phyloP scores from a whole-genome alignment of 2,113 vertebrate species.

The Eretmochelys imbricata region DNA sequence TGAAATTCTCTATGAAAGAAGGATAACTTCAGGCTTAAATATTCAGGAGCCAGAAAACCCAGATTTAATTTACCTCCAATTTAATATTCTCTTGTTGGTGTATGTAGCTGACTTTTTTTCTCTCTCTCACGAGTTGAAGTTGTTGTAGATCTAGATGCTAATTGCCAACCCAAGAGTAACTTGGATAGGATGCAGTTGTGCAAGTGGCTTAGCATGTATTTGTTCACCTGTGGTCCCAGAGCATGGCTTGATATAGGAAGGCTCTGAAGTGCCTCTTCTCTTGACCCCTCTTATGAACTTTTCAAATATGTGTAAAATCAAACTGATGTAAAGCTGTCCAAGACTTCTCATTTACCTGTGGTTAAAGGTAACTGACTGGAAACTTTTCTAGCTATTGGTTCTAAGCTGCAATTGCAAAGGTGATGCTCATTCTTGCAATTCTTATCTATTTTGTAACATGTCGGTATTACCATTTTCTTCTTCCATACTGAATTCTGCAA shows the following conservation, averaged over 20 bases:
- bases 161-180: background rate
- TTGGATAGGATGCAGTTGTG: background rate
- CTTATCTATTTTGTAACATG: background rate
- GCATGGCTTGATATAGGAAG: background rate
- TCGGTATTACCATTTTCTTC: background rate
- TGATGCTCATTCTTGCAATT: background rate
- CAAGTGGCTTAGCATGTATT: background rate
- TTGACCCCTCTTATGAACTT: background rate
- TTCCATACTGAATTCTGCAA: accelerated
- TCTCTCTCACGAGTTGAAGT: background rate
- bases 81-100: background rate
- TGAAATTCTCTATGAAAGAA: background rate
- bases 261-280: background rate
- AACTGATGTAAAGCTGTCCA: background rate
- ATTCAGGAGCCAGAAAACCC: background rate
- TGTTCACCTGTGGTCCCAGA: background rate
- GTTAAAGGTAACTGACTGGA: slow-evolving; percentile 70
- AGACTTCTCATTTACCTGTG: background rate
- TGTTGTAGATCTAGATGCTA: background rate
- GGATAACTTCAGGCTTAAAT: background rate
- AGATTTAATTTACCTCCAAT: background rate
- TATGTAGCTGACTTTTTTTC: background rate
- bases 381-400: slow-evolving; percentile 24
- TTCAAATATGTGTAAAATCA: background rate
- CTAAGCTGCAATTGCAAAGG: background rate